Percentiles rank a stretch among this genome's conserved stretches.
These are phyloP conservation scores for Harpegnathos saltator DNA, from an alignment of 1,140 invertebrate species.

Conservation along the genomic window DNA sequence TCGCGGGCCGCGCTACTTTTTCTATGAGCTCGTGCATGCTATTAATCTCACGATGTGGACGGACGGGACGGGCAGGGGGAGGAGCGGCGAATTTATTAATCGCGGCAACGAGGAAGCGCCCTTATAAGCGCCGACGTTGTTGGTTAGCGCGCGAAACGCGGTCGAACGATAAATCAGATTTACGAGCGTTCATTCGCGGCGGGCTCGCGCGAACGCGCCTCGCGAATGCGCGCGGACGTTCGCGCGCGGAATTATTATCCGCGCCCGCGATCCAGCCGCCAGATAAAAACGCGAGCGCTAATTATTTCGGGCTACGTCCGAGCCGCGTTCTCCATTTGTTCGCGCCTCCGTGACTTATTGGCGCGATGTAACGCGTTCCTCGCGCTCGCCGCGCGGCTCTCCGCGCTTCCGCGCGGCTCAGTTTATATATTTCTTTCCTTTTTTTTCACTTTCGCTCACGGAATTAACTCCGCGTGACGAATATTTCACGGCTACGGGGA, in stretches of 20 bases:
- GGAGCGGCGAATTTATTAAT: conserved; percentile 46
- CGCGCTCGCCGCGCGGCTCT: too few relatives aligned
- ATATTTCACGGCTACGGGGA: conserved; percentile 18
- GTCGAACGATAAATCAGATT: conserved; percentile 47
- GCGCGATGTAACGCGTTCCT: too few relatives aligned
- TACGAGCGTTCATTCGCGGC: conserved; percentile 23
- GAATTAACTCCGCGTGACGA: conserved; percentile 28
- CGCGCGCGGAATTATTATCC: conserved; percentile 42
- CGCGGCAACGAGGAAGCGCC: conserved; percentile 14
- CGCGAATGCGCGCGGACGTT: not conserved
- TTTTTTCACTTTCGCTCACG: too few relatives aligned
- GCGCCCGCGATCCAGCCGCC: conserved; percentile 11
- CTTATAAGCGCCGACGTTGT: conserved; percentile 41
- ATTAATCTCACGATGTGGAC: conserved; percentile 44
- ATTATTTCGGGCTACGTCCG: conserved; percentile 35
- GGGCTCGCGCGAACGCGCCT: too few relatives aligned
- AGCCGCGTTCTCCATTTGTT: conserved; percentile 36
- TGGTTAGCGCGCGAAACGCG: conserved; percentile 30
- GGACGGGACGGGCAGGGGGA: too few relatives aligned
- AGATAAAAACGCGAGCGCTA: conserved; percentile 50
- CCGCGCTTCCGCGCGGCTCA: too few relatives aligned
- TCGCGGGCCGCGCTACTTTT: conserved; percentile 12
- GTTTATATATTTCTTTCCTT: too few relatives aligned
- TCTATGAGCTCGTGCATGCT: conserved; percentile 30
- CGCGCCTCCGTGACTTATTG: conserved; percentile 47